Evolutionary conservation across 2,797 vertebrate species (phyloP).

Genomic region (Helostoma temminkii): DNA sequence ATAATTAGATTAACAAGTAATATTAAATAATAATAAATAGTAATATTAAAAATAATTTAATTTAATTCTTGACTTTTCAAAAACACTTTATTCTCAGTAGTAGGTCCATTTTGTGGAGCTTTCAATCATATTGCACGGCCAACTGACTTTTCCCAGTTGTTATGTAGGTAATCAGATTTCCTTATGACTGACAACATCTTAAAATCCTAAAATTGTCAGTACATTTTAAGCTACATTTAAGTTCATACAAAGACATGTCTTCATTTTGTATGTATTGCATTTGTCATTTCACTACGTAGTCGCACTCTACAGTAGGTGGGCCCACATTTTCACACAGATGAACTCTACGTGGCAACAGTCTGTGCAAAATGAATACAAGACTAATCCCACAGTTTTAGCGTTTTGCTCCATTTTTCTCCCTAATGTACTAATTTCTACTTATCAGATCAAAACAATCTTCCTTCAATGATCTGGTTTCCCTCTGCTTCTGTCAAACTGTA

Average conservation of each 20-base stretch:
- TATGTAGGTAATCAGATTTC: too few relatives aligned
- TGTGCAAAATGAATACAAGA: constrained; percentile 63
- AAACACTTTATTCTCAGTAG: neutral
- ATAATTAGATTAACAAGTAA: too few relatives aligned
- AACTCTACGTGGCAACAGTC: constrained; percentile 67
- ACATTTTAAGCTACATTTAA: neutral
- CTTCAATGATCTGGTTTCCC: constrained; percentile 95
- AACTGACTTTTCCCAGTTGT: too few relatives aligned
- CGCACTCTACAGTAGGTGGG: constrained; percentile 16
- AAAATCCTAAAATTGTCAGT: too few relatives aligned
- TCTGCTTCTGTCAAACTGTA: constrained; percentile 94
- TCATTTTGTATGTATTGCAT: neutral
- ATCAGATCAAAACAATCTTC: constrained; percentile 96
- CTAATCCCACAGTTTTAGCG: constrained; percentile 79
- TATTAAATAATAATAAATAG: too few relatives aligned
- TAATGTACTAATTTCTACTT: constrained; percentile 91
- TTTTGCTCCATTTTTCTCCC: constrained; percentile 77
- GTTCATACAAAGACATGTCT: neutral
- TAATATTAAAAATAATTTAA: neutral
- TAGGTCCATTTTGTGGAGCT: neutral
- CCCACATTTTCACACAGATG: constrained; percentile 39
- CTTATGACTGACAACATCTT: too few relatives aligned
- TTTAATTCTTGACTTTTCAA: neutral
- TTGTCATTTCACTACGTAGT: neutral
- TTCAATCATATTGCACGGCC: neutral